phyloP scores from a whole-genome alignment of 2,888 invertebrate genomes.

The Nymphalis urticae region DNA sequence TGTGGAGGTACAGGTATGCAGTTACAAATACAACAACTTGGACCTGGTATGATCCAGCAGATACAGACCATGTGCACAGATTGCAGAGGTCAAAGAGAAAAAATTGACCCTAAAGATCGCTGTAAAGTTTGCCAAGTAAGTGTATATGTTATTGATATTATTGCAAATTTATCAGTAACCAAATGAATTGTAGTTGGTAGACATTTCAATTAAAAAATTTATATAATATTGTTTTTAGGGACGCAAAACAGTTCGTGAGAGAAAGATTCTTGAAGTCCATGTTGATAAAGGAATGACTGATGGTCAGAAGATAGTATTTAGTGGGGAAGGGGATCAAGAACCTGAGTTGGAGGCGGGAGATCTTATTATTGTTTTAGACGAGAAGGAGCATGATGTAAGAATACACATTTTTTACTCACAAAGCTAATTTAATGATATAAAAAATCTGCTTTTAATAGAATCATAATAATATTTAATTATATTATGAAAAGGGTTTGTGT shows the following conservation, averaged over 20 bases:
- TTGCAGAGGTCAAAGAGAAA: slow-evolving; percentile 93
- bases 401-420: neutral
- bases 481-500: no score
- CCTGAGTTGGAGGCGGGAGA: slow-evolving; percentile 97
- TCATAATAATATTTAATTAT: no score
- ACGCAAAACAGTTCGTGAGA: slow-evolving; percentile 92
- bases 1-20: slow-evolving; percentile 95
- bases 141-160: slow-evolving; percentile 1
- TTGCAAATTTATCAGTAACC: neutral
- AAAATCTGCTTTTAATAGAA: neutral
- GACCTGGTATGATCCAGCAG: slow-evolving; percentile 89
- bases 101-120: slow-evolving; percentile 93
- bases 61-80: slow-evolving; percentile 93
- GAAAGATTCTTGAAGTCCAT: slow-evolving; percentile 97
- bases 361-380: slow-evolving; percentile 96
- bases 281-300: slow-evolving; percentile 97
- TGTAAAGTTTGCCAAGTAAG: slow-evolving; percentile 92
- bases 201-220: neutral
- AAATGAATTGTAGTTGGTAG: neutral
- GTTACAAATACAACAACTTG: slow-evolving; percentile 82
- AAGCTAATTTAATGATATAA: neutral
- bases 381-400: slow-evolving; percentile 90
- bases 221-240: slow-evolving; percentile 78
- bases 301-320: slow-evolving; percentile 96
- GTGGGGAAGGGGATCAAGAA: slow-evolving; percentile 98